These are phyloP conservation scores for Lagocephalus sceleratus DNA, from an alignment of 2,797 vertebrate species.

Conservation along the genomic window DNA sequence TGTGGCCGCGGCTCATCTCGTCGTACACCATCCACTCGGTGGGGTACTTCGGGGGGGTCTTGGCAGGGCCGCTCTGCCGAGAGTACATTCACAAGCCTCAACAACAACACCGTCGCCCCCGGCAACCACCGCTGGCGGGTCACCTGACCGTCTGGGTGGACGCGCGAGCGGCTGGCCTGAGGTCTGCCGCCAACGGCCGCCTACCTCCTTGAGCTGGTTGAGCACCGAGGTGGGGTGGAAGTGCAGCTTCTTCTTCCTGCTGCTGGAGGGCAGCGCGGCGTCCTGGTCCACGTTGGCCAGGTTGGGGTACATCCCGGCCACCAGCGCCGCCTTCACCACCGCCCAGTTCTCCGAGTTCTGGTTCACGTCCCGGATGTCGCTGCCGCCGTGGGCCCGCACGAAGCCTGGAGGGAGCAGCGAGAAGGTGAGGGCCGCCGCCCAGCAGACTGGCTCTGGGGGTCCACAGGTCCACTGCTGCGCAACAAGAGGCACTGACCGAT, in stretches of 20 bases:
- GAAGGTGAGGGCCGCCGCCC: not conserved
- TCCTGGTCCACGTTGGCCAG: constrained; percentile 83
- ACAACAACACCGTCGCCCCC: too few species aligned
- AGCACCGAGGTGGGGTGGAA: constrained; percentile 90
- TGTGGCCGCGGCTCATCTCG: constrained; percentile 89
- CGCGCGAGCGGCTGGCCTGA: too few species aligned
- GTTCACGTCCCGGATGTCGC: constrained; percentile 91
- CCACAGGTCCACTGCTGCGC: not conserved
- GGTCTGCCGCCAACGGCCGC: too few species aligned
- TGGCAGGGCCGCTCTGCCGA: constrained; percentile 78
- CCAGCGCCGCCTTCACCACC: constrained; percentile 91
- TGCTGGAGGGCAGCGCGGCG: constrained; percentile 71
- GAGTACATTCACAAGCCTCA: not conserved
- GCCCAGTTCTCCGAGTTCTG: constrained; percentile 96
- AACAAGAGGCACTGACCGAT: constrained; percentile 88
- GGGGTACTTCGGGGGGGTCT: constrained; percentile 79
- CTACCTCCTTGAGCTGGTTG: constrained; percentile 87
- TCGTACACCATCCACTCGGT: constrained; percentile 94
- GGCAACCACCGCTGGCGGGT: too few species aligned
- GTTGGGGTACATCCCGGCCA: constrained; percentile 93
- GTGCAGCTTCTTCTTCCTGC: constrained; percentile 85
- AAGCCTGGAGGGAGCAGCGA: constrained; percentile 77
- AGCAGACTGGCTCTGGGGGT: too few species aligned
- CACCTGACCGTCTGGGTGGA: too few species aligned
- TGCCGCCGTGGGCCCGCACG: constrained; percentile 85